phyloP scores from a whole-genome alignment of 2,888 invertebrate genomes.

The Conomelus anceps region DNA sequence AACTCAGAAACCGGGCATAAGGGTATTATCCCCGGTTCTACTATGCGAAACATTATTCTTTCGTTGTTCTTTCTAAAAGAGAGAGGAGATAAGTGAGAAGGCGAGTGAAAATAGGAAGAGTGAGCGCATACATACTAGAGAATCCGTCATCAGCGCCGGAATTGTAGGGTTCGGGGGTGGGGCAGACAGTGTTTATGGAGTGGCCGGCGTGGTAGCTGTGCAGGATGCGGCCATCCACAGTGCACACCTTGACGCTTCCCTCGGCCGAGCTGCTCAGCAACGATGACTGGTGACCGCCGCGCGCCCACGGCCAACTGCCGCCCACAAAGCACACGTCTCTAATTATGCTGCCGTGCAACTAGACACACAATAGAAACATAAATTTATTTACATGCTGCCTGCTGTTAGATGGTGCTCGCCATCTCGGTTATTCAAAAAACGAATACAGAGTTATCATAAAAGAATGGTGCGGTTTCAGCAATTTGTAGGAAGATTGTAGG shows the following conservation, averaged over 20 bases:
- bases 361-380: slow-evolving; percentile 21
- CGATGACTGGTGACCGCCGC: slow-evolving; percentile 39
- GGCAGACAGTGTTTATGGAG: slow-evolving; percentile 42
- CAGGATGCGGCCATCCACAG: slow-evolving; percentile 43
- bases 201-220: slow-evolving; percentile 44
- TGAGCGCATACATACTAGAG: slow-evolving; percentile 39
- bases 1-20: too few species aligned
- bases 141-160: slow-evolving; percentile 42
- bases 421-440: too few species aligned
- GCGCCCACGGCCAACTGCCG: slow-evolving; percentile 46
- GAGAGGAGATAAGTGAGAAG: too few species aligned
- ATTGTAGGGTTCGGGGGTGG: slow-evolving; percentile 44
- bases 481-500: slow-evolving; percentile 1
- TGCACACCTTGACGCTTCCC: slow-evolving; percentile 44
- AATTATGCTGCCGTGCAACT: slow-evolving; percentile 44
- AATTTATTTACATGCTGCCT: not conserved
- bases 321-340: slow-evolving; percentile 45
- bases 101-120: not conserved
- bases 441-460: too few species aligned
- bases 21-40: too few species aligned
- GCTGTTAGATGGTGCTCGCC: too few species aligned
- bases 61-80: too few species aligned
- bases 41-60: too few species aligned
- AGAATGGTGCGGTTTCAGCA: too few species aligned
- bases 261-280: slow-evolving; percentile 39